These are phyloP conservation scores for Acleris holmiana DNA, from an alignment of 2,888 invertebrate species.

Conservation along the genomic window DNA sequence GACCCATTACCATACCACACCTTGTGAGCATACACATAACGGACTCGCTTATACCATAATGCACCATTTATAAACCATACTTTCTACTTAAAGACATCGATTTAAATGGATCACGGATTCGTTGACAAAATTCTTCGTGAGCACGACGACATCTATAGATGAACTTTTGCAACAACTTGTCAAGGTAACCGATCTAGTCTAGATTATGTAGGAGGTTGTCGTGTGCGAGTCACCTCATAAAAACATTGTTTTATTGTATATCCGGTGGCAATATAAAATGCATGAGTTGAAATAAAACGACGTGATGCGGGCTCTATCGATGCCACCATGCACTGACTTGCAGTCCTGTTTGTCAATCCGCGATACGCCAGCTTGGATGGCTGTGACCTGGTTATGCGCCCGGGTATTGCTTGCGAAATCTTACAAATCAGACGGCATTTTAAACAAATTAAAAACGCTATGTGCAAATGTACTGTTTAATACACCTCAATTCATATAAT, in stretches of 20 bases:
- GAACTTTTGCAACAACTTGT: conserved; percentile 18
- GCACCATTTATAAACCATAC: conserved; percentile 43
- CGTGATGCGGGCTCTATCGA: conserved; percentile 69
- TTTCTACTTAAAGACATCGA: conserved; percentile 64
- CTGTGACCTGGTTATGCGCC: conserved; percentile 47
- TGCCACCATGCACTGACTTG: conserved; percentile 53
- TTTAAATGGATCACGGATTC: conserved; percentile 72
- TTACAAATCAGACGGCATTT: conserved; percentile 18
- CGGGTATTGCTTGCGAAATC: conserved; percentile 27
- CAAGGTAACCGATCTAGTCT: conserved; percentile 55
- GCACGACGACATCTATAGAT: conserved; percentile 32
- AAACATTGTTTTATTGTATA: conserved; percentile 52
- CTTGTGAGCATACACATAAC: conserved; percentile 42
- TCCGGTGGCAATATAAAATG: conserved; percentile 50
- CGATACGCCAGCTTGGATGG: conserved; percentile 48
- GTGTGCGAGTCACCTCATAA: conserved; percentile 40
- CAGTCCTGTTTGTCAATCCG: conserved; percentile 39
- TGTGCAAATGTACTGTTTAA: conserved; percentile 9
- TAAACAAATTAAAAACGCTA: not conserved
- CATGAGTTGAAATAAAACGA: conserved; percentile 50
- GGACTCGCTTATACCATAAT: conserved; percentile 31
- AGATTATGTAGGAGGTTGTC: conserved; percentile 37
- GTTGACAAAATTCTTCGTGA: conserved; percentile 60
- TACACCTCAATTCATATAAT: conserved; percentile 15
- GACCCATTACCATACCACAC: conserved; percentile 61